phyloP scores from a whole-genome alignment of 2,888 invertebrate genomes.

The Ophonus ardosiacus region DNA sequence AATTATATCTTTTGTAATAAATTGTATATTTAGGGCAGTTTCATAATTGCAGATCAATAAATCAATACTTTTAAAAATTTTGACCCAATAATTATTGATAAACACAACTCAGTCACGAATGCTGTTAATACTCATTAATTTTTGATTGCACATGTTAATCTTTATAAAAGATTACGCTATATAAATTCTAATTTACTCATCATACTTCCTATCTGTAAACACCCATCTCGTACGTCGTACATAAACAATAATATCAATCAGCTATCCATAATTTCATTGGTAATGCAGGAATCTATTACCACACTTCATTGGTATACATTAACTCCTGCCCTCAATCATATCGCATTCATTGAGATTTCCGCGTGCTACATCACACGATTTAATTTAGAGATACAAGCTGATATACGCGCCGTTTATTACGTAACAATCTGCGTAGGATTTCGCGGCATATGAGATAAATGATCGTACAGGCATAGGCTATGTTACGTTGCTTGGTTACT shows the following conservation, averaged over 20 bases:
- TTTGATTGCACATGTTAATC: not conserved
- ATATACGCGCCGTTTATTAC: conserved; percentile 23
- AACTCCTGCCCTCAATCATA: conserved; percentile 27
- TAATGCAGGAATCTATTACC: not conserved
- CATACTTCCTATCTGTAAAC: not conserved
- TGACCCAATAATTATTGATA: not conserved
- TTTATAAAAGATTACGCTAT: not conserved
- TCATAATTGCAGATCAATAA: no score
- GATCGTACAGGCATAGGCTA: not conserved
- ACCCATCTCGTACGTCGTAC: not conserved
- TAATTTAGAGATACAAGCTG: conserved; percentile 31
- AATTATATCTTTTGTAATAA: no score
- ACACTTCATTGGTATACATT: conserved; percentile 18
- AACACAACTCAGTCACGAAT: not conserved
- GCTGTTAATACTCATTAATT: not conserved
- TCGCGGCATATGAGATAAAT: conserved; percentile 11
- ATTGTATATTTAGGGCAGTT: no score
- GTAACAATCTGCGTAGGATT: conserved; percentile 31
- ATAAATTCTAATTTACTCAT: not conserved
- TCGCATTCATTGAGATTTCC: conserved; percentile 34
- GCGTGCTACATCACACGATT: conserved; percentile 31
- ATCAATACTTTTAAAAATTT: no score
- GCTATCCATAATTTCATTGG: not conserved
- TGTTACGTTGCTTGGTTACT: conserved; percentile 1
- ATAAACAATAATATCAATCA: conserved; percentile 44